Evolutionary conservation across 2,888 invertebrate species (phyloP).

Genomic region (Liodrosophila aerea): DNA sequence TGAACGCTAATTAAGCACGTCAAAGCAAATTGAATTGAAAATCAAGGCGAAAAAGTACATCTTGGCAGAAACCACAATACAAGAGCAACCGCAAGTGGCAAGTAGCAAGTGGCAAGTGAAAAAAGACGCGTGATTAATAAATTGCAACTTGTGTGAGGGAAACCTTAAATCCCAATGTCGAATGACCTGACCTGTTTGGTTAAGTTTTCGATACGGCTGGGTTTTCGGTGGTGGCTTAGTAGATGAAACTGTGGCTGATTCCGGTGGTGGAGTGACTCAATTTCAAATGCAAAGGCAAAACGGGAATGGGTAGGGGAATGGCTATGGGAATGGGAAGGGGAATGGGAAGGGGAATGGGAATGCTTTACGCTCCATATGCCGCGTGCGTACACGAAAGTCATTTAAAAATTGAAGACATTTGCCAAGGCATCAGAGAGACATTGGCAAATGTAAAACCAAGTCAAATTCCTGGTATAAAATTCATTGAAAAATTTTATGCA

Average conservation of each 20-base stretch:
- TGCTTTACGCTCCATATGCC: slow-evolving; percentile 81
- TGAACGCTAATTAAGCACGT: too few relatives aligned
- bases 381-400: slow-evolving; percentile 75
- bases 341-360: slow-evolving; percentile 37
- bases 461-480: slow-evolving; percentile 76
- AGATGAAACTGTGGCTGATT: slow-evolving; percentile 4
- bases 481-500: slow-evolving; percentile 80
- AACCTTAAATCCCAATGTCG: slow-evolving; percentile 8
- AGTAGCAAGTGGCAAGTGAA: slow-evolving; percentile 7
- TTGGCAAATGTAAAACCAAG: slow-evolving; percentile 63
- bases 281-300: slow-evolving; percentile 13
- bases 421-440: slow-evolving; percentile 4
- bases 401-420: slow-evolving; percentile 66
- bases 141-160: slow-evolving; percentile 44
- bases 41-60: too few relatives aligned
- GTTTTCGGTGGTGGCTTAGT: slow-evolving; percentile 35
- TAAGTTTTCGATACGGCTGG: slow-evolving; percentile 58
- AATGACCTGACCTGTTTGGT: slow-evolving; percentile 61
- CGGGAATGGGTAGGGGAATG: slow-evolving; percentile 28
- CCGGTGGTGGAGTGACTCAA: slow-evolving; percentile 11
- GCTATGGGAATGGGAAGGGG: slow-evolving; percentile 38
- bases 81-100: slow-evolving; percentile 3
- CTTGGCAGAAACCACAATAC: too few relatives aligned
- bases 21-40: too few relatives aligned
- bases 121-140: slow-evolving; percentile 9